Evolutionary conservation across 1,140 invertebrate genomes (phyloP).

Genomic region (Bombus huntii): DNA sequence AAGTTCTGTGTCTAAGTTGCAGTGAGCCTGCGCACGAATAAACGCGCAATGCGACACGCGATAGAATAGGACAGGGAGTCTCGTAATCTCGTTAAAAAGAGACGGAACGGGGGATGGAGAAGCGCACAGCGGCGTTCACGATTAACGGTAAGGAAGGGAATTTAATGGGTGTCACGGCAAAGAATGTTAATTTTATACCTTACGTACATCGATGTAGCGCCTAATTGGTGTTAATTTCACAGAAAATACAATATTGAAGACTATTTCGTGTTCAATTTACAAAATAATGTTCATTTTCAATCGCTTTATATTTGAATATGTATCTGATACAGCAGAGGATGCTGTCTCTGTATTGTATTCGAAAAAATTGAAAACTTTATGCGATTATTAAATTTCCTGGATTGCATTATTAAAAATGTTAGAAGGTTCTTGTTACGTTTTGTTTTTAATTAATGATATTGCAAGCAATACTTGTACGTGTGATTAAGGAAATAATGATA

Average conservation of each 20-base stretch:
- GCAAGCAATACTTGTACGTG: neutral
- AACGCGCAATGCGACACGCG: constrained; percentile 77
- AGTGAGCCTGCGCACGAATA: constrained; percentile 72
- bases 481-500: neutral
- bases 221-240: constrained; percentile 42
- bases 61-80: constrained; percentile 65
- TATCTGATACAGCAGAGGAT: neutral
- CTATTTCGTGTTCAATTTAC: neutral
- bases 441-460: neutral
- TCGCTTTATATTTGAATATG: neutral
- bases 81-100: constrained; percentile 65
- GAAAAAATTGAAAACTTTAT: neutral
- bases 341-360: neutral
- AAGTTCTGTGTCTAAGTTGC: constrained; percentile 45
- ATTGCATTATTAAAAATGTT: neutral
- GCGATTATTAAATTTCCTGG: neutral
- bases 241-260: neutral
- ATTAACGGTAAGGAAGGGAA: constrained; percentile 65
- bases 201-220: constrained; percentile 22
- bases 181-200: constrained; percentile 65
- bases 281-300: neutral
- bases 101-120: constrained; percentile 37
- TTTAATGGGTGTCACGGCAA: constrained; percentile 67
- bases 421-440: neutral
- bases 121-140: constrained; percentile 35